phyloP scores from a whole-genome alignment of 2,113 vertebrate genomes.

The Rhinopomastus cyanomelas region DNA sequence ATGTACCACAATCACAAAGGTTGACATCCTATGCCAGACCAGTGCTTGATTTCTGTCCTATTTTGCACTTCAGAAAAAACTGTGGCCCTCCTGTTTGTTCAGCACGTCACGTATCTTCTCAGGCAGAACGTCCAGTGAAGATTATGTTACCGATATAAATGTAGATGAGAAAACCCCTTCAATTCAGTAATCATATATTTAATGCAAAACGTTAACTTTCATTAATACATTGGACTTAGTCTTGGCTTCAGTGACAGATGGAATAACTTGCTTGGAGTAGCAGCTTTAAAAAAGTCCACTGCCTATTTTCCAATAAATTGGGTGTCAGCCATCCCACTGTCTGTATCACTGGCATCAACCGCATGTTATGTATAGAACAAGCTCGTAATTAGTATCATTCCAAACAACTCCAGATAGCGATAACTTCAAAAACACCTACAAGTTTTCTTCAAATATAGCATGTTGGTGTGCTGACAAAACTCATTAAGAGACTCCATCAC shows the following conservation, averaged over 20 bases:
- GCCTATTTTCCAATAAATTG: background rate
- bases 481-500: background rate
- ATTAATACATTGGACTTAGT: background rate
- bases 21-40: background rate
- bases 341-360: background rate
- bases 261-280: background rate
- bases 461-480: background rate
- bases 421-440: background rate
- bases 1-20: background rate
- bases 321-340: background rate
- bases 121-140: background rate
- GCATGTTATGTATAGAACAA: background rate
- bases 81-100: background rate
- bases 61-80: background rate
- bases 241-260: background rate
- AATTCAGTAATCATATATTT: background rate
- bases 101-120: background rate
- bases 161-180: background rate
- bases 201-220: background rate
- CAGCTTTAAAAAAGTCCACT: background rate
- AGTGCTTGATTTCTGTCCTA: background rate
- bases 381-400: background rate
- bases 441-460: background rate
- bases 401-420: background rate
- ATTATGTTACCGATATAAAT: background rate